Evolutionary conservation across 2,797 vertebrate genomes (phyloP).

Genomic region (Parotocinclus haroldoi): DNA sequence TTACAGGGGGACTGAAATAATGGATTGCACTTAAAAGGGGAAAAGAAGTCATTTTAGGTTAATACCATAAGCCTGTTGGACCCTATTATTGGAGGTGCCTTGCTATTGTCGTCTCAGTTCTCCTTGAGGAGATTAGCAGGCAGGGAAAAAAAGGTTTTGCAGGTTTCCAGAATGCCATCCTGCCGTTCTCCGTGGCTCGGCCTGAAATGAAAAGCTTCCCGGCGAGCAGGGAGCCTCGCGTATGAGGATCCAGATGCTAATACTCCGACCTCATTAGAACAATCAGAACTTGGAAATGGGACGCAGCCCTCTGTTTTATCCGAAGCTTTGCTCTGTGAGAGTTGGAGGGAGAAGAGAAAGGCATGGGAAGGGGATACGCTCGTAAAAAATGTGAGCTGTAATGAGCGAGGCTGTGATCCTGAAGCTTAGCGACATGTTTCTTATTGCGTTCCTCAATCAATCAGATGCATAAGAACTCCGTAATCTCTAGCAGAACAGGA

Average conservation of each 20-base stretch:
- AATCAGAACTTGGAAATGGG: conserved; percentile 30
- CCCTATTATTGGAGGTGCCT: conserved; percentile 83
- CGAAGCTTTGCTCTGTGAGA: conserved; percentile 8
- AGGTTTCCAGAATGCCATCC: conserved; percentile 71
- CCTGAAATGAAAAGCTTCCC: conserved; percentile 72
- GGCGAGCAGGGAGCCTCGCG: conserved; percentile 48
- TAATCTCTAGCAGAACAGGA: conserved; percentile 7
- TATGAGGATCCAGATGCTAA: conserved; percentile 23
- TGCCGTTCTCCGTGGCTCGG: conserved; percentile 61
- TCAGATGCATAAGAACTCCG: not conserved
- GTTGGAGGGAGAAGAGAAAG: conserved; percentile 16
- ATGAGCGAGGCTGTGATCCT: conserved; percentile 28
- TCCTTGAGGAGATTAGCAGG: conserved; percentile 80
- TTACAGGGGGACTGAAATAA: conserved; percentile 78
- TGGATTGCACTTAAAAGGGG: conserved; percentile 79
- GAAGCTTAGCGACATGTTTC: conserved; percentile 37
- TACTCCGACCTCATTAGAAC: conserved; percentile 29
- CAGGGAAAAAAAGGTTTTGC: conserved; percentile 64
- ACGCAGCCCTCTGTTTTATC: conserved; percentile 19
- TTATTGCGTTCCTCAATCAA: not conserved
- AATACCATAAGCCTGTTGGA: conserved; percentile 84
- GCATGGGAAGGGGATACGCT: conserved; percentile 22
- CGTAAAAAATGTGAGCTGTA: conserved; percentile 32
- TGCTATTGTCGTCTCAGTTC: conserved; percentile 78
- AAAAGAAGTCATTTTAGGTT: conserved; percentile 82